These are phyloP conservation scores for Andrena camellia DNA, from an alignment of 2,888 invertebrate species.

Conservation along the genomic window DNA sequence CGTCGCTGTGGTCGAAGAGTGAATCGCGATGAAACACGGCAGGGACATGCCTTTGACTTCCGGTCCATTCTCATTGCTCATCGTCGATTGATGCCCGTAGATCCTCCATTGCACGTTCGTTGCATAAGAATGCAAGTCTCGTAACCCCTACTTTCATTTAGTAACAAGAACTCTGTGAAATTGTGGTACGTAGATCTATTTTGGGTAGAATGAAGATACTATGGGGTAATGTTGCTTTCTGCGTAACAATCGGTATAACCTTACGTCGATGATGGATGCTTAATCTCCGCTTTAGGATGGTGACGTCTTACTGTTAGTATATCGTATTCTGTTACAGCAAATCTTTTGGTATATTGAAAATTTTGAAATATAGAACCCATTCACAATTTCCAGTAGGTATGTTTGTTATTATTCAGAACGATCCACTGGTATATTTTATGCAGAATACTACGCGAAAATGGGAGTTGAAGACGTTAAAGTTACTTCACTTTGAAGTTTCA, in stretches of 20 bases:
- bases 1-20: conserved; percentile 75
- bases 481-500: background rate
- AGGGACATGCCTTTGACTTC: conserved; percentile 41
- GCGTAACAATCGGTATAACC: too few species aligned
- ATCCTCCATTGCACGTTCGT: background rate
- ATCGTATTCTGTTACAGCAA: too few species aligned
- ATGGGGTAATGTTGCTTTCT: background rate
- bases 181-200: background rate
- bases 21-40: conserved; percentile 77
- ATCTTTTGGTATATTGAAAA: too few species aligned
- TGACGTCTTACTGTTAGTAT: too few species aligned
- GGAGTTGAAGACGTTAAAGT: background rate
- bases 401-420: background rate
- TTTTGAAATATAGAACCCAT: background rate
- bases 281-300: too few species aligned
- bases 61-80: conserved; percentile 27
- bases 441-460: background rate
- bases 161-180: background rate
- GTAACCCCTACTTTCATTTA: background rate
- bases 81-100: conserved; percentile 31
- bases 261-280: too few species aligned
- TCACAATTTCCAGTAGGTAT: background rate
- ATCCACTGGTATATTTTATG: background rate
- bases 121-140: background rate
- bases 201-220: background rate